Base-by-base conservation (phyloP, 1,140 invertebrate genomes). In the Drosophila lini region DNA sequence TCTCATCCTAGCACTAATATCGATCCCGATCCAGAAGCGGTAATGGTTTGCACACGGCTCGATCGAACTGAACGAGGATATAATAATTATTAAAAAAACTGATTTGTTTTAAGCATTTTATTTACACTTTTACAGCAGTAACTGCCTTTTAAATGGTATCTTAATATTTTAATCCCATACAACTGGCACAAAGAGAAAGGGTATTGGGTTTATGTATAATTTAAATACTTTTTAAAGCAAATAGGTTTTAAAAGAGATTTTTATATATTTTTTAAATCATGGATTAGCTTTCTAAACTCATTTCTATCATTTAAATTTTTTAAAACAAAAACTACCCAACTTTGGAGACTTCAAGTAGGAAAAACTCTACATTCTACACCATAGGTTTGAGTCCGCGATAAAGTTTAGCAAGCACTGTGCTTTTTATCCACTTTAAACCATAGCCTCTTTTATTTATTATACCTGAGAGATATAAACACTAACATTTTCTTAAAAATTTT, bases 1-100 rank as follows among this genome's bases (percentile, higher is more conserved):
- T 71, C 68, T 78, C 68, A 52, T 68, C 62, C 64, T 76, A 48
- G 67, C 64, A 69, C 44, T 67, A 74, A 80, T 13, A 61, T 48
- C 76, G 57, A 59, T 41, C 42, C 62, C 60, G 40, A 9, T 13
- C 34, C 32, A 22, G 53, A 60, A 64, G 57, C 69, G 69, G 62
- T 59, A 61, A 60, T 74, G 81, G 67, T 50, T 25, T 63, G 28
- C 62, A 67, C 61, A 28, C 38, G 38, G 19, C 31, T 45, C 32
- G n/a, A 42, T 44, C 40, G 28, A 13, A n/a, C 58, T 22, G 38
- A 57, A 2, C 31, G 59, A 58, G 22, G 7, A 4, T 31, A 15
- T 28, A 42, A 61, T 25, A 3, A 10, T 25, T n/a, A 31, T 31
- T 16, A 28, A 19, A 31, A 31, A 71, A n/a, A 3, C 31, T 3